Base-by-base conservation (phyloP, 2,113 vertebrate species). In the Nannobrachium achirus region DNA sequence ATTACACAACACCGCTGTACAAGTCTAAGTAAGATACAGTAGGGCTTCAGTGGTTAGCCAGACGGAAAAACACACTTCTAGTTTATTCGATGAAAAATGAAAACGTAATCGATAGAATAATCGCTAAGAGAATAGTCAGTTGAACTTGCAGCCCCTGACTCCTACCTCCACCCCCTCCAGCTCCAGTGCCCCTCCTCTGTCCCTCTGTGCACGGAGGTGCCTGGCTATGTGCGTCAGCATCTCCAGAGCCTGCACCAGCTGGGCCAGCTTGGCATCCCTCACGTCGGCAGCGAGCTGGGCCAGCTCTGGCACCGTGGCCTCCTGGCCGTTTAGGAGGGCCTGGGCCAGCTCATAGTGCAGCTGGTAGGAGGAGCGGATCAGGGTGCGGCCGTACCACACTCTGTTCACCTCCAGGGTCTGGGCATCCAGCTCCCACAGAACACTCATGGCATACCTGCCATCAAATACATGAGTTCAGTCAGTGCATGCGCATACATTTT, bases 301-400 rank as follows among this genome's bases (percentile, higher is more conserved):
- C 66, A 98, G 78, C 65, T 99, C 98, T 0, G 67, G 84, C 8
- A 98, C 94, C 9, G 93, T 86, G 0, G 52, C 91, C 0, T 38
- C 46, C 3, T 95, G 94, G 1, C 95, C 93, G 0, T 95, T 92
- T 25, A 99, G 78, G 0, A 99, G 84, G 0, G 86, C 93, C 84
- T 99, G 98, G 4, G 97, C 97, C 40, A 92, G 90, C 90, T 99
- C 96, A 0, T 99, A 98, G 79, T 88, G 90, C 0, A 99, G 93
- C 90, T 98, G 95, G 92, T 98, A 98, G 7, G 95, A 92, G 4
- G 98, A 99, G 7, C 91, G 92, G 76, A 99, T 94, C 15, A 99
- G 75, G 7, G 90, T 96, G 56, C 91, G 92, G 1, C 86, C 89
- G 8, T 93, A 98, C 92, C 91, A 94, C 13, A 97, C 95, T 0